These are phyloP conservation scores for Strigamia transsilvanica DNA, from an alignment of 2,888 invertebrate genomes.

Conservation along the genomic window DNA sequence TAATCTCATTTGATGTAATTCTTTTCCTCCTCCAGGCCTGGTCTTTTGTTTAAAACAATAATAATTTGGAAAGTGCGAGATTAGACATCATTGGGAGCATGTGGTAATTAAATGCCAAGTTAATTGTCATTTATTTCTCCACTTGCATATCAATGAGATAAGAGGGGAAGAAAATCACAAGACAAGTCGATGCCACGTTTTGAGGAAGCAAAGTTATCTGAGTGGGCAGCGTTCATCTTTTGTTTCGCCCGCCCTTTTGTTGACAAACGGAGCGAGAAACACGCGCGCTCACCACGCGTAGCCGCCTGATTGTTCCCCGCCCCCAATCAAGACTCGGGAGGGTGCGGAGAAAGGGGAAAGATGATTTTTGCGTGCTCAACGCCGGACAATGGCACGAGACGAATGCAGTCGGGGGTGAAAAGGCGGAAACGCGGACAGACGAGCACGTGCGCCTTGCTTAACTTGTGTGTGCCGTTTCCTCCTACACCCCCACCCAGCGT, in stretches of 20 bases:
- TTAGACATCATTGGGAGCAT: constrained; percentile 30
- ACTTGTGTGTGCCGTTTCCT: background rate
- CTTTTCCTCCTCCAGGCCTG: constrained; percentile 1
- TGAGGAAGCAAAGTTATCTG: constrained; percentile 30
- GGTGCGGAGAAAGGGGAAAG: background rate
- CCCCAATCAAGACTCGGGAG: background rate
- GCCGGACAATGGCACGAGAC: constrained; percentile 30
- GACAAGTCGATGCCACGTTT: constrained; percentile 30
- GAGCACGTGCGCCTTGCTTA: constrained; percentile 24
- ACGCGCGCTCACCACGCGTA: constrained; percentile 16
- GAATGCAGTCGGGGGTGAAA: constrained; percentile 26
- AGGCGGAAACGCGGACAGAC: constrained; percentile 30
- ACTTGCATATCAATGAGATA: constrained; percentile 30
- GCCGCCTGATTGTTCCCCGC: constrained; percentile 26
- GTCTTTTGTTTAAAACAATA: constrained; percentile 11
- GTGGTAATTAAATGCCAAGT: constrained; percentile 25
- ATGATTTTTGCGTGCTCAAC: constrained; percentile 30
- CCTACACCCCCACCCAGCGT: background rate
- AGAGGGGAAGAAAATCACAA: constrained; percentile 5
- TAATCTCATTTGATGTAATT: constrained; percentile 30
- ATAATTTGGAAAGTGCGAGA: constrained; percentile 26
- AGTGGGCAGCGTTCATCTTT: constrained; percentile 20
- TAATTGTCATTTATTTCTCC: constrained; percentile 30
- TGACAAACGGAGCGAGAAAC: constrained; percentile 30
- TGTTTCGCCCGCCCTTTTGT: constrained; percentile 30